Evolutionary conservation across 2,113 vertebrate species (phyloP), one percentile per base, ranked within the genome.

Genomic region (Ranitomeya imitator): DNA sequence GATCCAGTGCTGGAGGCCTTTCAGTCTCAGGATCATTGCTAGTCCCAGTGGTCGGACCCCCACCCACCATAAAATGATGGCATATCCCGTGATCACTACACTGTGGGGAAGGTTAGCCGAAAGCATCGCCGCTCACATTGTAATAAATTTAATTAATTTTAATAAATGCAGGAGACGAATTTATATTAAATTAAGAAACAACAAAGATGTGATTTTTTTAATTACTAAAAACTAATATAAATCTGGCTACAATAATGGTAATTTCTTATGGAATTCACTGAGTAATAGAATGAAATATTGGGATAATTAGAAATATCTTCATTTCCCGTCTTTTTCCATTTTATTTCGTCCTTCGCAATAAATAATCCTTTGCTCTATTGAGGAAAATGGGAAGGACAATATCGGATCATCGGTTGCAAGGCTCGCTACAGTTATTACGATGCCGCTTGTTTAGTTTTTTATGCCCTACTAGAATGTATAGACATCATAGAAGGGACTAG

Each of bases 261-360:
- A 45, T 74, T 45, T 45, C 71, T 15, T 73, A 65, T 65, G 21
- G 63, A 65, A 65, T 65, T n/a, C 21, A 21, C 8, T 7, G 69
- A 73, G 69, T 74, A 45, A 74, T 45, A 45, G 69, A 45, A 74
- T 74, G 71, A 74, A 45, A 74, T 45, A 74, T 45, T 74, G 31
- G 7, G 23, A 69, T 74, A 18, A 74, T 74, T 74, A 74, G 31
- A 74, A 74, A 74, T 12, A 45, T 74, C 71, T 74, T 19, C 31
- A 74, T 74, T 74, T 45, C 16, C 26, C 26, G 26, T 31, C n/a
- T 37, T 73, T 37, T 26, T 5, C 5, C 12, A 26, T 13, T n/a
- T 67, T 23, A 21, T 2, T 71, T 73, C 67, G 11, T 37, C 23
- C 14, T 15, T 15, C 6, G 26, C 12, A 37, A 73, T 73, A 37